Conservation (phyloP, 2,797 vertebrate genomes). For the Typhlichthys eigenmanni region DNA sequence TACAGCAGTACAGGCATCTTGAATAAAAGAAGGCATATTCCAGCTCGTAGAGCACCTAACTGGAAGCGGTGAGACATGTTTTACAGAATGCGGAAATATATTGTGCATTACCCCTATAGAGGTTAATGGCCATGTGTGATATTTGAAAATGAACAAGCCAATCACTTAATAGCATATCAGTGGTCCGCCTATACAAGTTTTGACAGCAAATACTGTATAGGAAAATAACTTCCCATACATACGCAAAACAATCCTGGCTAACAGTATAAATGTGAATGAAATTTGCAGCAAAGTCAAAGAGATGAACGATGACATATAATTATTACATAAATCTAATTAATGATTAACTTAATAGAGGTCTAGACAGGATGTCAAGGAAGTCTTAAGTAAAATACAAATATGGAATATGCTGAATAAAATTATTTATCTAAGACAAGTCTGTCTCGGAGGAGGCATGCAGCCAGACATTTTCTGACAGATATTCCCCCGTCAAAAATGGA, state of each 20-base stretch:
- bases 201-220: too few species aligned
- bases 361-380: slow-evolving; percentile 8
- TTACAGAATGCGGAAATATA: too few species aligned
- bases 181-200: too few species aligned
- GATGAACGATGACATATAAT: slow-evolving; percentile 1
- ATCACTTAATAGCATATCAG: too few species aligned
- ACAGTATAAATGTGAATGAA: neutral
- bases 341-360: slow-evolving; percentile 26
- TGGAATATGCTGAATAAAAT: slow-evolving; percentile 31
- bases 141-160: too few species aligned
- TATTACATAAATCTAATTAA: slow-evolving; percentile 11
- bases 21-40: too few species aligned
- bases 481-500: slow-evolving; percentile 55
- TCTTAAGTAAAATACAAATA: slow-evolving; percentile 36
- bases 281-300: neutral
- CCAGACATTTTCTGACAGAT: slow-evolving; percentile 59
- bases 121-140: too few species aligned
- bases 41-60: too few species aligned
- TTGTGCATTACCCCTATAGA: too few species aligned
- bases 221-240: too few species aligned
- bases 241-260: neutral
- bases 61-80: too few species aligned
- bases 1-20: too few species aligned
- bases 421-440: slow-evolving; percentile 54
- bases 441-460: slow-evolving; percentile 45